Evolutionary conservation across 2,888 invertebrate species (phyloP), one percentile per base, ranked within the genome.

Genomic region (Sialis fuliginosa): DNA sequence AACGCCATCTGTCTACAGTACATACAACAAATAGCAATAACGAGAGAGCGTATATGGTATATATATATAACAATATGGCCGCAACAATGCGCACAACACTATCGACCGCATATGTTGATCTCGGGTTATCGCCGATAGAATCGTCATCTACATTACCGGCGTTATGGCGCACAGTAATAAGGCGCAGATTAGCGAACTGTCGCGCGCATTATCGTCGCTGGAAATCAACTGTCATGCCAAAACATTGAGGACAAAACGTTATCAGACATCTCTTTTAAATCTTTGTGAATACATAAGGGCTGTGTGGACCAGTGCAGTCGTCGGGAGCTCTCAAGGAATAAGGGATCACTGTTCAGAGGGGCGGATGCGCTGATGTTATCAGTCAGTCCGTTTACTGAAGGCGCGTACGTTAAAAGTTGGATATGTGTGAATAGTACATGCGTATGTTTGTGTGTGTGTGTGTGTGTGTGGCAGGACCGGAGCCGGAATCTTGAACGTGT

Each of bases 251-350:
- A 61, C 58, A 64, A 62, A 66, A 66, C 65, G 66, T 65, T 66
- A 66, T 66, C 66, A 58, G 54, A 54, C 60, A 66, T 66, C 66
- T 66, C 66, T 66, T 66, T 66, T 65, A 66, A 65, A 65, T 66
- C 64, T 64, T 61, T 63, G 62, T 66, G 64, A 66, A 66, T 66
- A 64, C 64, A 65, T 65, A 65, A 65, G 64, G 65, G 66, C 63
- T 62, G 63, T 60, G 59, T 60, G 57, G 64, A 63, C 63, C 42
- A 31, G 58, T 60, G 62, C 62, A 63, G 62, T 50, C 48, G 48
- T 51, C 49, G 51, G 49, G 53, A 55, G 54, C 59, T 58, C 54
- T 59, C 57, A 61, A 60, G 61, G 60, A 59, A 61, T 61, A 60
- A 62, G 62, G 60, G 62, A 60, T 60, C 62, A 63, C 62, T 62